phyloP scores from a whole-genome alignment of 2,888 invertebrate genomes.

The Drosophila pullipes region DNA sequence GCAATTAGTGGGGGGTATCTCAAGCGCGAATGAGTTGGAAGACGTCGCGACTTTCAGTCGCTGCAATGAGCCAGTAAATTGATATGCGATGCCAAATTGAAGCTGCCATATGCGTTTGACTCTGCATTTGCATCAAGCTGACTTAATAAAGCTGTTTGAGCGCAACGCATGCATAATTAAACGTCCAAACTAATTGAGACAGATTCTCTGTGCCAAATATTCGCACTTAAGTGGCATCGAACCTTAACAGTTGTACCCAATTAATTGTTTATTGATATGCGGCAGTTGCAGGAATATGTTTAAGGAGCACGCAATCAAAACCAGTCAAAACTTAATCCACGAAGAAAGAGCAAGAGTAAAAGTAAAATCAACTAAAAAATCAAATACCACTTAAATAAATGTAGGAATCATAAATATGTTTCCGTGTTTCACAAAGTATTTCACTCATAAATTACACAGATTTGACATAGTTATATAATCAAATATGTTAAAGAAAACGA shows the following conservation, averaged over 20 bases:
- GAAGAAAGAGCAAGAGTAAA: constrained; percentile 1
- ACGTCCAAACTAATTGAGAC: constrained; percentile 59
- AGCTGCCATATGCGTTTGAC: constrained; percentile 53
- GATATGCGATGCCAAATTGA: constrained; percentile 59
- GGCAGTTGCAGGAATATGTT: not conserved
- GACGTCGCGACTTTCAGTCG: constrained; percentile 22
- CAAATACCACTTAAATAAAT: not conserved
- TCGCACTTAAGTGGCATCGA: constrained; percentile 9
- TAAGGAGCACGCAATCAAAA: not conserved
- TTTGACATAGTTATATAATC: not conserved
- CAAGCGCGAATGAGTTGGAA: constrained; percentile 23
- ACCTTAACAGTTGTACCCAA: constrained; percentile 1
- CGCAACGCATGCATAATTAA: constrained; percentile 38
- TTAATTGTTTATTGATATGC: constrained; percentile 4
- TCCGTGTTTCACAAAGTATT: not conserved
- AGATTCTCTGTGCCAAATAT: constrained; percentile 28
- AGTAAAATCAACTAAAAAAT: not conserved
- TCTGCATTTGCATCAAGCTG: constrained; percentile 44
- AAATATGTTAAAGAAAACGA: not conserved
- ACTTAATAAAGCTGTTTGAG: constrained; percentile 48
- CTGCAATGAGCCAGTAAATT: constrained; percentile 38
- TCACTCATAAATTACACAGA: not conserved
- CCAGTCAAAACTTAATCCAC: not conserved
- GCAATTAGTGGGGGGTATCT: constrained; percentile 70
- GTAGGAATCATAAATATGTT: not conserved